Evolutionary conservation across 2,113 vertebrate species (phyloP).

Genomic region (Dinomys branickii): DNA sequence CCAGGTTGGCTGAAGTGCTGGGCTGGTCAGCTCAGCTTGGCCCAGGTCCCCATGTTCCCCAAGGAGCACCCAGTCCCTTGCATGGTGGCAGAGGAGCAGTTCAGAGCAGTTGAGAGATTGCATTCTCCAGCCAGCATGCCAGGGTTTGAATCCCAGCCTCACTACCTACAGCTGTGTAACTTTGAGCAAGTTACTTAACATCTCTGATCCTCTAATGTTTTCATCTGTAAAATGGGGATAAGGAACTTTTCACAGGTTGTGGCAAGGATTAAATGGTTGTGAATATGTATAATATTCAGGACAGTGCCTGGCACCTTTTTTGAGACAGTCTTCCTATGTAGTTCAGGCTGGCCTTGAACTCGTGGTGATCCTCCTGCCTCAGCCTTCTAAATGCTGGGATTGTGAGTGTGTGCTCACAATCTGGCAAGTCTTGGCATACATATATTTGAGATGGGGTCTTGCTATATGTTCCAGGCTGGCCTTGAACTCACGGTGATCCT

Average conservation of each 20-base stretch:
- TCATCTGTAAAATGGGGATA: slow-evolving; percentile 20
- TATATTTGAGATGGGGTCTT: background rate
- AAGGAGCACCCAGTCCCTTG: background rate
- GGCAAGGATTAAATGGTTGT: background rate
- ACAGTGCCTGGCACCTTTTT: background rate
- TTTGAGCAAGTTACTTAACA: slow-evolving; percentile 31
- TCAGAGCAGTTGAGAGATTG: background rate
- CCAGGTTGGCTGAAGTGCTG: background rate
- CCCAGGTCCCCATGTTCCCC: background rate
- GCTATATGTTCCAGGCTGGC: background rate
- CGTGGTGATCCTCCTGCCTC: background rate
- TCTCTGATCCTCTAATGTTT: slow-evolving; percentile 53
- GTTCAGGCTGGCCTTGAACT: background rate
- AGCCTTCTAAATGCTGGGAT: background rate
- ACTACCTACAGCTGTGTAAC: background rate
- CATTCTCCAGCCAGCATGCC: background rate
- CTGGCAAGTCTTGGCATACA: background rate
- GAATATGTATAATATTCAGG: background rate
- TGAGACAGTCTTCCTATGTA: background rate
- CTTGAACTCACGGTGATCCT: background rate
- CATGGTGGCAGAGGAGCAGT: background rate
- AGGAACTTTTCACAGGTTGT: background rate
- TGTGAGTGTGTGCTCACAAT: too few relatives aligned
- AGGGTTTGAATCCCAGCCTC: background rate
- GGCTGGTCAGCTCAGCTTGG: background rate